Conservation (phyloP, 2,797 vertebrate species). For the Enteromius fasciolatus region DNA sequence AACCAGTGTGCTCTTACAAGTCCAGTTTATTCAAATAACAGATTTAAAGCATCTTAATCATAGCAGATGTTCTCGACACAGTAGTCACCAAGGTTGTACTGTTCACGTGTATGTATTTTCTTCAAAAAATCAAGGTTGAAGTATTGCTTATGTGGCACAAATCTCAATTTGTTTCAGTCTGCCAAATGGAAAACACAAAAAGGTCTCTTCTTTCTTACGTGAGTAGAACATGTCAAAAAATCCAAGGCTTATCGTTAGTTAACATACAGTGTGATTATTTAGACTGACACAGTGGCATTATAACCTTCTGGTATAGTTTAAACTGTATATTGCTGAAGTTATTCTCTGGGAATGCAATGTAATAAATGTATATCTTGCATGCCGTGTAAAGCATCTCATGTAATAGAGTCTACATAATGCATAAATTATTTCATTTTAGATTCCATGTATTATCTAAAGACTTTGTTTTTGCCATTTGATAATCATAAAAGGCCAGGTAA, state of each 20-base stretch:
- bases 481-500: neutral
- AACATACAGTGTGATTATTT: neutral
- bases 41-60: neutral
- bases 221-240: slow-evolving; percentile 7
- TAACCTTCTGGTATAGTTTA: neutral
- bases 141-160: neutral
- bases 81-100: neutral
- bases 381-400: neutral
- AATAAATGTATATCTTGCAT: neutral
- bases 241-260: neutral
- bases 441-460: neutral
- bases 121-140: neutral
- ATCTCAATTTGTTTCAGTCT: slow-evolving; percentile 6
- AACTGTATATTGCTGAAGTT: neutral
- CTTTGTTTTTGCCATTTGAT: neutral
- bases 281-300: neutral
- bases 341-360: neutral
- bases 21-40: slow-evolving; percentile 5
- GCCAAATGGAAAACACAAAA: neutral
- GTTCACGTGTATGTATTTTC: neutral
- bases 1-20: neutral
- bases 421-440: neutral
- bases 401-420: neutral
- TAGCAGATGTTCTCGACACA: neutral
- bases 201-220: neutral